Base-by-base conservation (phyloP, 2,113 vertebrate genomes). In the Indri indri region DNA sequence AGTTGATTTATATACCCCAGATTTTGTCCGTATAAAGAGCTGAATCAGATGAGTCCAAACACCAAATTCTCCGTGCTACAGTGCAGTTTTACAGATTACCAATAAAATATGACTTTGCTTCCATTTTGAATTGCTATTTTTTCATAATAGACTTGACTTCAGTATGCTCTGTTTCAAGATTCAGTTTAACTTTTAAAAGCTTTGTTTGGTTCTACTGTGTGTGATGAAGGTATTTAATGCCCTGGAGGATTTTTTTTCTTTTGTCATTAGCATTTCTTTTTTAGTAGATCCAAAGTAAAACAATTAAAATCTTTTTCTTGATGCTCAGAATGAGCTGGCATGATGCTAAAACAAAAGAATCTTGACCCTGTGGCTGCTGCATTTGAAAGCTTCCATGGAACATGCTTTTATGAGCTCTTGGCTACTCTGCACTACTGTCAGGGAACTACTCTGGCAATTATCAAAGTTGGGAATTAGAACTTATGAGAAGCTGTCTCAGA, bases 381-480 rank as follows among this genome's bases (percentile, higher is more conserved):
- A 14, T 82, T 79, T 86, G 77, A 66, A 70, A 93, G 32, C 30
- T 17, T 89, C 66, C 8, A 25, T 6, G 25, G 37, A 91, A 86
- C 0, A 8, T 16, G 54, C 25, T 82, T 54, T 86, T 87, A 63
- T 30, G 4, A 34, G 13, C 68, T 63, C n/a, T 68, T 70, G 76
- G 61, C 12, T 85, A 2, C 30, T 84, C 27, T 88, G 27, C 3
- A 37, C 30, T 80, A 3, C 32, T 86, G 47, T 37, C 37, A 82
- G 71, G 74, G 45, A 91, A 4, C 61, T 47, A 42, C 45, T 57
- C 70, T 70, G 30, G 20, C 32, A 50, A 23, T 91, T 57, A 82
- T 90, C 37, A 79, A 81, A 92, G 25, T 73, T 93, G 50, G n/a
- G 22, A 77, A 86, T 79, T 92, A 85, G 73, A 57, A 94, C 92